Percentiles rank a stretch among this genome's conserved stretches.
Conservation (phyloP, 2,888 invertebrate genomes). For the Cheiracanthium punctorium region DNA sequence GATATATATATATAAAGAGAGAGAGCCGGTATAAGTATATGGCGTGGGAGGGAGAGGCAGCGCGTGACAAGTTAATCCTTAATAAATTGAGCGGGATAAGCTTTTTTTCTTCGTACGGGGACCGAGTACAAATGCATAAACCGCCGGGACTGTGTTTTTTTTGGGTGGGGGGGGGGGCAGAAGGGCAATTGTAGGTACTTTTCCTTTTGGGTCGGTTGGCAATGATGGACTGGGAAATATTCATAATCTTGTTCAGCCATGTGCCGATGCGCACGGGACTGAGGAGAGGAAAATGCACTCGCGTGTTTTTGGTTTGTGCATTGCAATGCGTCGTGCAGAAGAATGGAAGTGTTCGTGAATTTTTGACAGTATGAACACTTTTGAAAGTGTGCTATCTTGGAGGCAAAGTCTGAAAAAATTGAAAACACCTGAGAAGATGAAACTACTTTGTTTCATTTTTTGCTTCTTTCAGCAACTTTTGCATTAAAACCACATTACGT, state of each 20-base stretch:
- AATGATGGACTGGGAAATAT: background rate
- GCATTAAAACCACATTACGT: too few relatives aligned
- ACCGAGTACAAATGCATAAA: slow-evolving; percentile 65
- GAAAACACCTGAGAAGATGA: too few relatives aligned
- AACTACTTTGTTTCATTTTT: too few relatives aligned
- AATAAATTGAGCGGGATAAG: slow-evolving; percentile 72
- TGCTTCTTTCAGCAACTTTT: too few relatives aligned
- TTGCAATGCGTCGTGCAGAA: too few relatives aligned
- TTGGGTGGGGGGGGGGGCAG: slow-evolving; percentile 31
- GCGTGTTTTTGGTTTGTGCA: too few relatives aligned
- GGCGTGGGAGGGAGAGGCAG: slow-evolving; percentile 42
- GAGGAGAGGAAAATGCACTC: too few relatives aligned
- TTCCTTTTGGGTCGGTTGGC: background rate
- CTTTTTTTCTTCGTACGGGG: slow-evolving; percentile 72
- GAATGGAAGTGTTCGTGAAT: too few relatives aligned
- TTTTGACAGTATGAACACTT: too few relatives aligned
- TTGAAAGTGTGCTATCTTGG: too few relatives aligned
- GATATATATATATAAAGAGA: slow-evolving; percentile 26
- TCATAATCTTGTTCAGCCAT: background rate
- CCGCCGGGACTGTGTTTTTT: slow-evolving; percentile 43
- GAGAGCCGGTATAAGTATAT: slow-evolving; percentile 34
- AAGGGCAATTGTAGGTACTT: slow-evolving; percentile 39
- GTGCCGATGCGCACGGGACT: background rate
- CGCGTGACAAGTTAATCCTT: slow-evolving; percentile 71
- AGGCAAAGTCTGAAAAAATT: too few relatives aligned